phyloP scores from a whole-genome alignment of 2,888 invertebrate genomes.

The Melipona bicolor region DNA sequence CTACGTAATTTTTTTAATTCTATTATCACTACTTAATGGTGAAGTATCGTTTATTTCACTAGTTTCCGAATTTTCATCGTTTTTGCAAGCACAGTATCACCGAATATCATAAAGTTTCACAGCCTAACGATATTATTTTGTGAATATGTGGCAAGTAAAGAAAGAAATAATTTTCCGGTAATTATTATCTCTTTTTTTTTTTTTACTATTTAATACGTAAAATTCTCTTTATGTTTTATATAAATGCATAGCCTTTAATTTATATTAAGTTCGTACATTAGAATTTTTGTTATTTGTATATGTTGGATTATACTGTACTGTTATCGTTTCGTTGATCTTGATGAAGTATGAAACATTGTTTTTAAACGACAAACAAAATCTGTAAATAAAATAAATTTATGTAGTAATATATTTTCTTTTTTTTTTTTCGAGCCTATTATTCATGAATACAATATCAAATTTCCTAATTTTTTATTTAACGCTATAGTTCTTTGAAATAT shows the following conservation, averaged over 20 bases:
- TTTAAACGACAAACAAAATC: conserved; percentile 28
- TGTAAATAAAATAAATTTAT: conserved; percentile 59
- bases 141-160: conserved; percentile 22
- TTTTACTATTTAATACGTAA: conserved; percentile 35
- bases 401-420: conserved; percentile 35
- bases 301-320: conserved; percentile 47
- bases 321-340: conserved; percentile 38
- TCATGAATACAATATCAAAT: conserved; percentile 51
- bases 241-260: conserved; percentile 40
- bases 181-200: neutral
- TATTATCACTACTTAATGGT: conserved; percentile 32
- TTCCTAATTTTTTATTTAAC: conserved; percentile 26
- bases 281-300: conserved; percentile 54
- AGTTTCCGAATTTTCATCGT: conserved; percentile 39
- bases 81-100: conserved; percentile 27
- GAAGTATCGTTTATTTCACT: conserved; percentile 44
- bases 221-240: conserved; percentile 31
- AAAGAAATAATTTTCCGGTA: conserved; percentile 23
- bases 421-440: conserved; percentile 42
- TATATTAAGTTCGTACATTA: conserved; percentile 44
- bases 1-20: conserved; percentile 19
- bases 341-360: conserved; percentile 13
- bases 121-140: conserved; percentile 18
- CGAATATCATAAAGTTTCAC: conserved; percentile 20
- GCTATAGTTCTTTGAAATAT: neutral